A percentile compares a stretch with the other conserved stretches of the same genome.
Conservation (phyloP, 2,888 invertebrate species). For the Drosophila cracens region DNA sequence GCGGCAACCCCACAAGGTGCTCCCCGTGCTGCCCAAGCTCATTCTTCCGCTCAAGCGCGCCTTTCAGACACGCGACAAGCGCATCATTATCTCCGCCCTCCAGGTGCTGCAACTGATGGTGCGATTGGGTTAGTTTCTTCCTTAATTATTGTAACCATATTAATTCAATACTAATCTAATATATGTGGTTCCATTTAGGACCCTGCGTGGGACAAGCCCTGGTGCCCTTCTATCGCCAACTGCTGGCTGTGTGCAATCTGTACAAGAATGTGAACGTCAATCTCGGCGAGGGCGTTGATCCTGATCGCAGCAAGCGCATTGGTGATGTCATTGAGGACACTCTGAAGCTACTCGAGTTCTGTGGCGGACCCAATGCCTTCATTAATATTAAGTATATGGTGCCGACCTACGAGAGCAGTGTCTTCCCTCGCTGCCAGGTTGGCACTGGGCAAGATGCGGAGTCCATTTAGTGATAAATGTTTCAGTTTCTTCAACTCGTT, state of each 20-base stretch:
- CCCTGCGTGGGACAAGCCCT: conserved; percentile 93
- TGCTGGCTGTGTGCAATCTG: conserved; percentile 94
- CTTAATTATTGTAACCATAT: accelerated
- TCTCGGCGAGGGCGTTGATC: conserved; percentile 94
- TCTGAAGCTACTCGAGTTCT: conserved; percentile 94
- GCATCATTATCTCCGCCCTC: conserved; percentile 92
- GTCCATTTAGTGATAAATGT: conserved; percentile 10
- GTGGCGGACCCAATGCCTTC: conserved; percentile 97
- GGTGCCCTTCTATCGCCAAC: conserved; percentile 97
- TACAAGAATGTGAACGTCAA: conserved; percentile 90
- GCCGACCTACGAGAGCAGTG: conserved; percentile 98
- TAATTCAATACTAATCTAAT: no score
- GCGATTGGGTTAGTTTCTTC: conserved; percentile 87
- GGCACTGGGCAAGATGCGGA: conserved; percentile 9
- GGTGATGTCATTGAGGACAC: conserved; percentile 97
- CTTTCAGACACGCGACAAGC: conserved; percentile 92
- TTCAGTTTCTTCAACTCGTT: conserved; percentile 20
- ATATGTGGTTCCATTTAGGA: conserved; percentile 56
- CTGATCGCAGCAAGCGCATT: conserved; percentile 93
- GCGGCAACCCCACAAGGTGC: conserved; percentile 82
- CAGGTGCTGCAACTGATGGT: conserved; percentile 94
- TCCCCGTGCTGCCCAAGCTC: conserved; percentile 95
- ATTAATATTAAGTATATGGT: conserved; percentile 99
- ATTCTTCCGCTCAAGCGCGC: conserved; percentile 97
- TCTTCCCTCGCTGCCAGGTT: conserved; percentile 70